Evolutionary conservation across 2,113 vertebrate species (phyloP), one percentile per base, ranked within the genome.

Genomic region (Prinia subflava): DNA sequence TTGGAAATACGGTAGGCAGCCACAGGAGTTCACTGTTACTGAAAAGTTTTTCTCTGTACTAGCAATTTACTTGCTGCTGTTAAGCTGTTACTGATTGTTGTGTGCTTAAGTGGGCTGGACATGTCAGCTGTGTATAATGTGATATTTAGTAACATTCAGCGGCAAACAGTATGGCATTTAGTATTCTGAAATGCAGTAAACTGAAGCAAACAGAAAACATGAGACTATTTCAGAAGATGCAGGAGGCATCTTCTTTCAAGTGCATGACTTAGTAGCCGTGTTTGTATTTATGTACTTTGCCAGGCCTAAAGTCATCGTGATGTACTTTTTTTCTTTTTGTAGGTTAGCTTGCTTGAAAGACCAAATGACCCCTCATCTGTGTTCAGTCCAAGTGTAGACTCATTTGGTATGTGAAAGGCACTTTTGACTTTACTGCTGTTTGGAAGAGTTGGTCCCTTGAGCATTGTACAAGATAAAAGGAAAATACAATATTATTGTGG

Each of bases 291-390:
- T 3, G 7, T 89, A 7, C 4, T 64, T 79, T 50, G 3, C 5
- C 46, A 35, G 2, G 5, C 10, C 13, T 74, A 11, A 13, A 33
- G 4, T n/a, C 44, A 23, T 55, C 2, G n/a, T 83, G 21, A 6
- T 47, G 11, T 68, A 4, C 8, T 4, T 64, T 55, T 65, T 35
- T 41, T 65, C 8, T 79, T 64, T 33, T 65, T 94, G 14, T 56
- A 98, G 98, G 77, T 89, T 41, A 77, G 35, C 30, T 92, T 92
- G 70, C 53, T 95, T 95, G 95, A 86, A 83, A 92, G 92, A 87
- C 78, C 86, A 63, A 81, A 84, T 91, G 91, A 88, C 42, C 15
- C 88, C 3, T 85, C 68, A 2, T 91, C 73, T 92, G 83, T 41
- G 15, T 97, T 92, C 71, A 60, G 24, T 87, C 57, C 31, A 28